These are phyloP conservation scores for Dicranocentrus wangi DNA, from an alignment of 2,888 invertebrate genomes.

Conservation along the genomic window DNA sequence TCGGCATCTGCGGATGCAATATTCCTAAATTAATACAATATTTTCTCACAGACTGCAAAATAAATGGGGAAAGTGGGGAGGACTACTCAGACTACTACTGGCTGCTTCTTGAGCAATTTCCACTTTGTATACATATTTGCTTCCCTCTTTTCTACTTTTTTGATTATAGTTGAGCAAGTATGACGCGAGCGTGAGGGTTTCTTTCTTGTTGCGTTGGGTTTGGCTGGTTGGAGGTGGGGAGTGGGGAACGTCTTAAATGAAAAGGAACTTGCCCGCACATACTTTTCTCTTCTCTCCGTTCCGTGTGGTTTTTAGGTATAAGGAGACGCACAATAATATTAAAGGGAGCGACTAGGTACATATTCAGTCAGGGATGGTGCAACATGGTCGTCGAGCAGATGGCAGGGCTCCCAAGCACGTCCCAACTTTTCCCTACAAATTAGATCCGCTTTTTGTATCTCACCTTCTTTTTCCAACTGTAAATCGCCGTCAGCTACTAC, in stretches of 20 bases:
- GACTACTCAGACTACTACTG: too few species aligned
- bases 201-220: too few species aligned
- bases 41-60: slow-evolving; percentile 1
- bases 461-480: slow-evolving; percentile 11
- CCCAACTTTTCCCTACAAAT: slow-evolving; percentile 42
- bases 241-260: too few species aligned
- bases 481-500: slow-evolving; percentile 29
- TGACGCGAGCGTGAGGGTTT: too few species aligned
- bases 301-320: too few species aligned
- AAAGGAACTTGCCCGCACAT: too few species aligned
- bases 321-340: slow-evolving; percentile 14
- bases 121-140: too few species aligned
- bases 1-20: background rate
- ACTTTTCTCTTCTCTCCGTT: background rate
- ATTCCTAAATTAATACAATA: slow-evolving; percentile 32
- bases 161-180: too few species aligned
- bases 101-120: too few species aligned
- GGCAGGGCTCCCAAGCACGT: slow-evolving; percentile 39
- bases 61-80: background rate
- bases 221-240: too few species aligned
- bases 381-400: slow-evolving; percentile 38
- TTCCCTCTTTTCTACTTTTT: too few species aligned
- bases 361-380: slow-evolving; percentile 18
- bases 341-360: too few species aligned
- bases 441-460: slow-evolving; percentile 38